Percentiles rank a stretch among this genome's conserved stretches.
Conservation (phyloP, 2,113 vertebrate genomes). For the Nannospalax galili region DNA sequence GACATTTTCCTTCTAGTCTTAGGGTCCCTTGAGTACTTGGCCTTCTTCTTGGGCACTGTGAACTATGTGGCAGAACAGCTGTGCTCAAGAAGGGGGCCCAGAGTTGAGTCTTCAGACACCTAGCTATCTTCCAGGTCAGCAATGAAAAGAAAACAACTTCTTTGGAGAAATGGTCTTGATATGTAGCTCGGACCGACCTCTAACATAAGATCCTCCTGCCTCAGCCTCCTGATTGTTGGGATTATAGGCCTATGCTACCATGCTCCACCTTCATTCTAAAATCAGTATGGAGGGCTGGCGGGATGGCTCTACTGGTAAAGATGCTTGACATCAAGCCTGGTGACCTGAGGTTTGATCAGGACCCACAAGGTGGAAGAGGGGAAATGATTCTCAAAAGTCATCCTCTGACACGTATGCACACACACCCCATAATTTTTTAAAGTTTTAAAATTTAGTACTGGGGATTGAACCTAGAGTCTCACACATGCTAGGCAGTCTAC, state of each 20-base stretch:
- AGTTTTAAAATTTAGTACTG: background rate
- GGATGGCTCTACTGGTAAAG: too few relatives aligned
- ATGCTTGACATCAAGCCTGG: too few relatives aligned
- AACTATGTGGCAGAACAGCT: background rate
- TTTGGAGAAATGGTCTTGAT: background rate
- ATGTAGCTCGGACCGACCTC: too few relatives aligned
- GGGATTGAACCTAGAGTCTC: background rate
- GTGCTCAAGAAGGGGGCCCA: background rate
- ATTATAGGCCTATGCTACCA: too few relatives aligned
- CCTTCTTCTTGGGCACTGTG: background rate
- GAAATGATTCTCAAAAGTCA: too few relatives aligned
- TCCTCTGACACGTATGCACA: too few relatives aligned
- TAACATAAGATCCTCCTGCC: too few relatives aligned
- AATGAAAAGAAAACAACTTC: background rate
- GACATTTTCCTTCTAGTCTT: background rate
- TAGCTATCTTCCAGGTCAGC: background rate
- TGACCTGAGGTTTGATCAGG: too few relatives aligned
- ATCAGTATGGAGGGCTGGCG: too few relatives aligned
- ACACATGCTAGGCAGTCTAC: background rate
- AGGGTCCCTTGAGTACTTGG: background rate
- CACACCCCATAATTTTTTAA: background rate
- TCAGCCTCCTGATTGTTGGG: too few relatives aligned
- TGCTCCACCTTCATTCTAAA: too few relatives aligned
- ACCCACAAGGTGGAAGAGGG: too few relatives aligned
- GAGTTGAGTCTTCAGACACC: background rate